These are phyloP conservation scores for Coelogynopora nodosa DNA, from an alignment of 2,888 invertebrate species.

Conservation along the genomic window DNA sequence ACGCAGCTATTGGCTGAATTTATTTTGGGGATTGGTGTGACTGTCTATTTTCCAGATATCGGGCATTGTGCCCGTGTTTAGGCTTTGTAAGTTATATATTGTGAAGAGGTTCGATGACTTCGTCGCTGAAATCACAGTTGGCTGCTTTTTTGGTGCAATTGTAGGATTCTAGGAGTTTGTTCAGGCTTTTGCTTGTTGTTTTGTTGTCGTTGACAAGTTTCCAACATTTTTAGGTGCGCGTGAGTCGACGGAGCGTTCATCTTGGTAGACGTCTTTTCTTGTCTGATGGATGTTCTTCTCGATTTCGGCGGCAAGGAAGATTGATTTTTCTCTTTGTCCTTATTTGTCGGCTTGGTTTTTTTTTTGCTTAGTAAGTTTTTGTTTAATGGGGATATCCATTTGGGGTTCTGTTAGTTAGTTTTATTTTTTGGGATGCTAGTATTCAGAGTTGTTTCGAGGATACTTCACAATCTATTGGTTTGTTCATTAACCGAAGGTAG, in stretches of 20 bases:
- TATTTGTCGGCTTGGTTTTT: background rate
- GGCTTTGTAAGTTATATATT: background rate
- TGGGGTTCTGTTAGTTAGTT: background rate
- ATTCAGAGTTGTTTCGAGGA: background rate
- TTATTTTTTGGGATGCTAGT: background rate
- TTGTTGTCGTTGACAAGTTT: background rate
- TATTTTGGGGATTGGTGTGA: background rate
- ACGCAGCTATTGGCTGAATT: background rate
- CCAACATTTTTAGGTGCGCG: background rate
- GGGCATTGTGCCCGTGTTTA: background rate
- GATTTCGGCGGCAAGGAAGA: background rate
- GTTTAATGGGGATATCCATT: background rate
- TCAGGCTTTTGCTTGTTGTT: background rate
- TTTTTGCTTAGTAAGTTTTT: background rate
- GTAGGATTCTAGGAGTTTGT: background rate
- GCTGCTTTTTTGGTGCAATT: background rate
- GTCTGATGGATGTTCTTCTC: background rate
- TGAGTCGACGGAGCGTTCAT: background rate
- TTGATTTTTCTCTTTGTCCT: background rate
- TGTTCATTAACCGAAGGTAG: background rate
- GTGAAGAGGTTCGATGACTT: background rate
- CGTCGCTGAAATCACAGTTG: background rate
- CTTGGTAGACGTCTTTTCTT: background rate
- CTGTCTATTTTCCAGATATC: slow-evolving; percentile 10
- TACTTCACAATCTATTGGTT: background rate